Percentiles rank a stretch among this genome's conserved stretches.
phyloP scores from a whole-genome alignment of 2,888 invertebrate species.

The Napeogenes sylphis region DNA sequence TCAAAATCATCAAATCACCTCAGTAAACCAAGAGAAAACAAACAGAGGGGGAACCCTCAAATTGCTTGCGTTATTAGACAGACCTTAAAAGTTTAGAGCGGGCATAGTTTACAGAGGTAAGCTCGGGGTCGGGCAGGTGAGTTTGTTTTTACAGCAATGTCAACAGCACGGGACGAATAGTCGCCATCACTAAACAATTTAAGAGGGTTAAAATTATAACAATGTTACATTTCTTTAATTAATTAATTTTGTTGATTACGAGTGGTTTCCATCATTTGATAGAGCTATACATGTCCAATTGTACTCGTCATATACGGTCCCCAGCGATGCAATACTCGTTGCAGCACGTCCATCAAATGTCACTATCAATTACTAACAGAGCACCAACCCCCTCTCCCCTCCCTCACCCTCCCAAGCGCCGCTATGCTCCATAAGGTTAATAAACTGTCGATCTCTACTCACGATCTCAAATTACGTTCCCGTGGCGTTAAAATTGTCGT shows the following conservation, averaged over 20 bases:
- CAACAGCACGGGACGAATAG: constrained; percentile 53
- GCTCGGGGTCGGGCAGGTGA: constrained; percentile 60
- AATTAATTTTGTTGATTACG: neutral
- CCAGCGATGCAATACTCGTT: constrained; percentile 56
- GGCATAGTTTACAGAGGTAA: constrained; percentile 71
- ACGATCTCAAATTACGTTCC: constrained; percentile 29
- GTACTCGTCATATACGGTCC: constrained; percentile 39
- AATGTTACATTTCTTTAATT: neutral
- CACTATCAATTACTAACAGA: constrained; percentile 69
- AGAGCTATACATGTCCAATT: neutral
- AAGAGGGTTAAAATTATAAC: constrained; percentile 2
- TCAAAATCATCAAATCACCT: constrained; percentile 77
- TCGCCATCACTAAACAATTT: constrained; percentile 1
- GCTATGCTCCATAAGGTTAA: constrained; percentile 41
- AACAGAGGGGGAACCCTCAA: constrained; percentile 70
- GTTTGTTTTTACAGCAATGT: constrained; percentile 68
- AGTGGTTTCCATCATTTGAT: constrained; percentile 10
- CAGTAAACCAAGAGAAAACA: constrained; percentile 65
- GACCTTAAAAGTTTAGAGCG: constrained; percentile 74
- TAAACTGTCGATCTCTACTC: constrained; percentile 49
- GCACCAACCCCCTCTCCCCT: constrained; percentile 40
- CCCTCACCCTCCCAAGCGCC: constrained; percentile 39
- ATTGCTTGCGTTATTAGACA: constrained; percentile 74
- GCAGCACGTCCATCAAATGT: constrained; percentile 69
- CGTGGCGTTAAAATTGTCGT: constrained; percentile 16